Percentiles rank a stretch among this genome's conserved stretches.
Conservation (phyloP, 2,888 invertebrate species). For the Brachyptera risi region DNA sequence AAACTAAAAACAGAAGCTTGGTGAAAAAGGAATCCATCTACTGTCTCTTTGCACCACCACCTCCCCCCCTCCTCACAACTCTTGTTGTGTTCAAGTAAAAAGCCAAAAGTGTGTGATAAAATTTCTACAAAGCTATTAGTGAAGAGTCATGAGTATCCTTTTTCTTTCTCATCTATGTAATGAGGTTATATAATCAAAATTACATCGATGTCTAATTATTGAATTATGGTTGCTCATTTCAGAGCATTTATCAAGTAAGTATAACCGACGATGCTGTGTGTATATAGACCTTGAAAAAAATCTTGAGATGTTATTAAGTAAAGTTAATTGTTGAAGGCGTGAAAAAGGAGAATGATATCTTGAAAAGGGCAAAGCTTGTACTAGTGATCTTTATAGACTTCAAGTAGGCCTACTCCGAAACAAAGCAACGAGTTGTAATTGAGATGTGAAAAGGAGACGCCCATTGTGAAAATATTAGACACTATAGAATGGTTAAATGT, state of each 20-base stretch:
- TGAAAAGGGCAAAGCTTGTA: too few species aligned
- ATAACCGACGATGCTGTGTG: not conserved
- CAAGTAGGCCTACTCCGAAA: too few species aligned
- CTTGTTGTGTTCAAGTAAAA: conserved; percentile 16
- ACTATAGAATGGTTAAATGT: too few species aligned
- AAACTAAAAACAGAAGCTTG: conserved; percentile 29
- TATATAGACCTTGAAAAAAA: too few species aligned
- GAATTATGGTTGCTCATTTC: conserved; percentile 29
- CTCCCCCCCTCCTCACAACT: not conserved
- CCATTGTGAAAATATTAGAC: too few species aligned
- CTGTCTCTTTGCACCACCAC: not conserved
- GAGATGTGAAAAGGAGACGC: too few species aligned
- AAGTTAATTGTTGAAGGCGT: too few species aligned
- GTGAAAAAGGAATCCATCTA: conserved; percentile 12
- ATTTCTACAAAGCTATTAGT: conserved; percentile 28
- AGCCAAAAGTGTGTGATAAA: conserved; percentile 23
- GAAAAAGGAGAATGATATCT: too few species aligned
- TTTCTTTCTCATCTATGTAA: conserved; percentile 23
- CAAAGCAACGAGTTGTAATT: too few species aligned
- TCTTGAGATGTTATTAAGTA: too few species aligned
- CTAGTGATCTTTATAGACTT: too few species aligned
- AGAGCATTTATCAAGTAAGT: not conserved
- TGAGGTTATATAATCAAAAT: conserved; percentile 31
- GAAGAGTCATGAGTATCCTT: conserved; percentile 12
- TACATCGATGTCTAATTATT: conserved; percentile 30